A percentile compares a stretch with the other conserved stretches of the same genome.
These are phyloP conservation scores for Chloroclystis v-ata DNA, from an alignment of 2,888 invertebrate genomes.

Conservation along the genomic window DNA sequence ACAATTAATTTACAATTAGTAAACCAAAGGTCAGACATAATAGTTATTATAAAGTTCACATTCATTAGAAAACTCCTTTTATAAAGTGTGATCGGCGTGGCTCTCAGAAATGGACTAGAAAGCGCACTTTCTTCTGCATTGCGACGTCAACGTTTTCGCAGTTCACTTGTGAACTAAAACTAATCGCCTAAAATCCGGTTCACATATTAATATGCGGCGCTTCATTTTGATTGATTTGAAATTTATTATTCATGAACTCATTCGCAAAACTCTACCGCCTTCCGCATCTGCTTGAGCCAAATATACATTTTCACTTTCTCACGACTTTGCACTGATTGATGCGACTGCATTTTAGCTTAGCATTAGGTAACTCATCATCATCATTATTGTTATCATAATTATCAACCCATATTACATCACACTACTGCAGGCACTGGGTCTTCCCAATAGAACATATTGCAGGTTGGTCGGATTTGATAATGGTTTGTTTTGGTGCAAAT, in stretches of 20 bases:
- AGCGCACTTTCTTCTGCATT: constrained; percentile 65
- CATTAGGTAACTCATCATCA: no score
- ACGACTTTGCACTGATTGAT: not conserved
- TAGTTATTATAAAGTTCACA: constrained; percentile 7
- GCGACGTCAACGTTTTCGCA: constrained; percentile 33
- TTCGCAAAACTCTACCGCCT: not conserved
- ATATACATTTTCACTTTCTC: not conserved
- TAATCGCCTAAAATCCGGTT: constrained; percentile 62
- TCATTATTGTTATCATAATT: no score
- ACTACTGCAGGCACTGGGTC: no score
- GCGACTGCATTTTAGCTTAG: not conserved
- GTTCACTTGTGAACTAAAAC: constrained; percentile 38
- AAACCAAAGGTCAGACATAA: not conserved
- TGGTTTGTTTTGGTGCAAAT: no score
- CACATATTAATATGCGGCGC: constrained; percentile 38
- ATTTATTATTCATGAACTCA: constrained; percentile 11
- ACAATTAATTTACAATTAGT: no score
- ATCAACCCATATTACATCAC: no score
- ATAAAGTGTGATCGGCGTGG: constrained; percentile 67
- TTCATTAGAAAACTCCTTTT: constrained; percentile 56
- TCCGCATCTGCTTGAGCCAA: not conserved
- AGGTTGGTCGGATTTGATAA: no score
- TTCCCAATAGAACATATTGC: no score
- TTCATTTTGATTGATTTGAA: constrained; percentile 26
- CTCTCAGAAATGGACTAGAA: constrained; percentile 66